phyloP scores from a whole-genome alignment of 2,113 vertebrate species.

The Xenus cinereus region DNA sequence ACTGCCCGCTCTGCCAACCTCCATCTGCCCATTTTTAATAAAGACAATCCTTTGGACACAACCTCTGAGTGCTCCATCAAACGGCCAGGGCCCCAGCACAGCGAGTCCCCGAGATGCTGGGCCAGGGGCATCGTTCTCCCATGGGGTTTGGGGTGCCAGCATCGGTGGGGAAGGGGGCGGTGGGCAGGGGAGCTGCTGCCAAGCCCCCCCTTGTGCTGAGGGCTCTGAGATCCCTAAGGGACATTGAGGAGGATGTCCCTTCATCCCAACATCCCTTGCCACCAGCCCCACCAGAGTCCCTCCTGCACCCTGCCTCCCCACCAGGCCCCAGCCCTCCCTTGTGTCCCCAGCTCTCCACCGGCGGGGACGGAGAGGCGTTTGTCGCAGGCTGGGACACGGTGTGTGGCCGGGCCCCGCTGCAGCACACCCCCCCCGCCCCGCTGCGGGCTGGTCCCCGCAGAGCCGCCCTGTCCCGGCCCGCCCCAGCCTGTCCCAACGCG shows the following conservation, averaged over 20 bases:
- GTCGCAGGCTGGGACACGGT: neutral
- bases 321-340: neutral
- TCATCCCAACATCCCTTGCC: neutral
- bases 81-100: rapidly evolving
- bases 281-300: neutral
- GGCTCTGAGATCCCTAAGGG: neutral
- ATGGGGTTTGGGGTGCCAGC: rapidly evolving
- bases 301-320: neutral
- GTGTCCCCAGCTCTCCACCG: neutral
- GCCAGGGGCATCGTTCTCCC: no score
- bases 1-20: neutral
- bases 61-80: neutral
- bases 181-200: neutral
- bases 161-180: neutral
- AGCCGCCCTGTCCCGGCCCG: neutral
- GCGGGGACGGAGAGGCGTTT: neutral
- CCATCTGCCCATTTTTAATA: conserved; percentile 21
- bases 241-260: neutral
- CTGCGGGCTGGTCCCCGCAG: neutral
- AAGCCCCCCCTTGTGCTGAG: neutral
- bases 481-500: neutral
- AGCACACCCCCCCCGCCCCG: neutral
- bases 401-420: neutral
- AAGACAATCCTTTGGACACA: neutral
- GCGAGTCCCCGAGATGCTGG: neutral